phyloP scores from a whole-genome alignment of 2,113 vertebrate genomes.

The Phocoena sinus region DNA sequence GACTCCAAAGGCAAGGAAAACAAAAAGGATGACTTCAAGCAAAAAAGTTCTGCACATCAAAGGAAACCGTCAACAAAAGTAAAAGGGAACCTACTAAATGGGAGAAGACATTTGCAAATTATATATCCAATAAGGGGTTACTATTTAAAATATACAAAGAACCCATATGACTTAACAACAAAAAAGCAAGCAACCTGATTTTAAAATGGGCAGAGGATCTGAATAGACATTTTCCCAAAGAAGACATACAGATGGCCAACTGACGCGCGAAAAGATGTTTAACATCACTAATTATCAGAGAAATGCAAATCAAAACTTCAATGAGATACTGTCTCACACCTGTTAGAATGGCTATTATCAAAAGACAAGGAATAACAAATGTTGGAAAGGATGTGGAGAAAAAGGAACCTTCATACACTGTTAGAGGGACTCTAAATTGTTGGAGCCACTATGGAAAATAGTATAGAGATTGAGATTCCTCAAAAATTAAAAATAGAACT shows the following conservation, averaged over 20 bases:
- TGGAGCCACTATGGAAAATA: neutral
- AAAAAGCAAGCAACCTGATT: neutral
- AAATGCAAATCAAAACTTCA: neutral
- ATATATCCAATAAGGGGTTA: neutral
- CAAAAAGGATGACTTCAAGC: neutral
- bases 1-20: neutral
- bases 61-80: neutral
- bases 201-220: neutral
- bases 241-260: neutral
- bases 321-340: neutral
- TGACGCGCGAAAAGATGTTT: neutral
- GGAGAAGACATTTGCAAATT: neutral
- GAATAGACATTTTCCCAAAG: neutral
- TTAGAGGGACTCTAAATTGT: neutral
- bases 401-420: neutral
- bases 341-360: neutral
- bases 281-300: neutral
- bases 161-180: neutral
- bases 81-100: neutral
- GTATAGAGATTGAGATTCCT: neutral
- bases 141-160: neutral
- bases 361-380: neutral
- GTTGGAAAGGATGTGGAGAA: neutral
- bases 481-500: neutral
- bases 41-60: neutral